Evolutionary conservation across 2,113 vertebrate species (phyloP).

Genomic region (rat (Rattus norvegicus)): GRCr8 NC_086022.1:117738501-117739000

Average conservation of each 20-base stretch:
- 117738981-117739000: background rate
- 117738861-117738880: too few relatives aligned
- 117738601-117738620: background rate
- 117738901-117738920: too few relatives aligned
- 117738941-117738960: background rate
- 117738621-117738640: background rate
- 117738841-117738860: too few relatives aligned
- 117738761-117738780: background rate
- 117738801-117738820: background rate
- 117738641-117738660: background rate
- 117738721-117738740: background rate
- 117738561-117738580: background rate
- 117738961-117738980: background rate
- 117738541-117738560: background rate
- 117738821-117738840: background rate
- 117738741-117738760: background rate
- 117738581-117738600: background rate
- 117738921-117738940: background rate
- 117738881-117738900: too few relatives aligned
- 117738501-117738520: background rate
- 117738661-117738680: background rate
- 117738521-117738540: background rate
- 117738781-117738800: background rate
- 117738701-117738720: background rate
- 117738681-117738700: accelerated